phyloP scores from a whole-genome alignment of 1,140 invertebrate species.

The Drosophila obscura region DNA sequence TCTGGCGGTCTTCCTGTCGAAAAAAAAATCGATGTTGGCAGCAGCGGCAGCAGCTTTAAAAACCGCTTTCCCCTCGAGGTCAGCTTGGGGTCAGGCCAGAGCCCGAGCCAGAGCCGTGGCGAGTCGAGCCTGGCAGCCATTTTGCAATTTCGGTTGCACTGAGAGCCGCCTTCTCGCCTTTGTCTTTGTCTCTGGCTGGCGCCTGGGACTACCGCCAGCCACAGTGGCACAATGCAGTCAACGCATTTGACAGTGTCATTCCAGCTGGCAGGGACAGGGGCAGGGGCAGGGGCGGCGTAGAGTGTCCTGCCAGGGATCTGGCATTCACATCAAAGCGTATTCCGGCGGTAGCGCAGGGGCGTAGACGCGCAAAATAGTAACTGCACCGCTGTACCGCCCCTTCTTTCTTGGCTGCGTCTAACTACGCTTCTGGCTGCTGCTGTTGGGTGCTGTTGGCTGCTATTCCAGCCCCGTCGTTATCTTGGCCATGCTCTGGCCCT shows the following conservation, averaged over 20 bases:
- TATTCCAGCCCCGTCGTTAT: constrained; percentile 28
- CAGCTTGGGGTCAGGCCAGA: constrained; percentile 54
- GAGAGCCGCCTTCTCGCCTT: constrained; percentile 49
- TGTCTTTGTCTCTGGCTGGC: constrained; percentile 63
- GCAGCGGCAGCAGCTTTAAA: constrained; percentile 46
- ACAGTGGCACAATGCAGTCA: constrained; percentile 49
- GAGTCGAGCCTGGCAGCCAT: constrained; percentile 50
- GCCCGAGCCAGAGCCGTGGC: constrained; percentile 27
- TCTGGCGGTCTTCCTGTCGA: constrained; percentile 34
- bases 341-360: not conserved
- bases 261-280: constrained; percentile 5
- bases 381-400: too few species aligned
- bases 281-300: too few species aligned
- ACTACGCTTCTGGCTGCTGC: constrained; percentile 9
- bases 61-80: constrained; percentile 42
- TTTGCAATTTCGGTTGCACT: constrained; percentile 66
- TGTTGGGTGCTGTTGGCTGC: not conserved
- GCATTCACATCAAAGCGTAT: not conserved
- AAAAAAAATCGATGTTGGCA: constrained; percentile 66
- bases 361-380: too few species aligned
- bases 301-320: not conserved
- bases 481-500: constrained; percentile 53
- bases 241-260: constrained; percentile 72
- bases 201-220: constrained; percentile 39
- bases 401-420: not conserved